Base-by-base conservation (phyloP, 2,113 vertebrate genomes). In the Paratilapia polleni region DNA sequence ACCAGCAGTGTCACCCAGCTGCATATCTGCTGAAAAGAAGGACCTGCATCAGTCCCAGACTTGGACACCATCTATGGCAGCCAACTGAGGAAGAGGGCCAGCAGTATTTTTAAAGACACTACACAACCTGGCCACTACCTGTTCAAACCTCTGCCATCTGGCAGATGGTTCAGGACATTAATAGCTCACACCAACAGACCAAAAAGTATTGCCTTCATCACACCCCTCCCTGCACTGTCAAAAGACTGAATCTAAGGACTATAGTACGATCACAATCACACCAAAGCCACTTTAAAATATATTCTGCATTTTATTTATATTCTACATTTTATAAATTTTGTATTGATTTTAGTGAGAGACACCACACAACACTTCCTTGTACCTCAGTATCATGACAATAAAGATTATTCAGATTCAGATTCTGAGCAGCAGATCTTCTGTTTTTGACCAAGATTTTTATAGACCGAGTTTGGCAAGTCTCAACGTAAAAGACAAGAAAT, bases 1-100 rank as follows among this genome's bases (percentile, higher is more conserved):
- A 54, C 68, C 68, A 54, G 52, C 26, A n/a, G 24, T 73, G 68
- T 26, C 68, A 52, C 47, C 68, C 47, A 73, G 68, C 68, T 70
- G 66, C 66, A 20, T 70, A 70, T 31, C 66, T 70, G 66, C 66
- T 73, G 68, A 47, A 73, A 73, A 19, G 68, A 73, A 17, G 52
- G 26, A 26, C 43, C 26, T 73, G 68, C 68, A 70, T 52, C 43
- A 49, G 20, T 52, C 43, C 43, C 66, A 73, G 47, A 73, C 26
- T 52, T 73, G 49, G 43, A 4, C 68, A 73, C 68, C 26, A 31
- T 73, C 26, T 31, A 34, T 34, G 68, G 17, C 68, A 73, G 68
- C 47, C 26, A 28, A 73, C 10, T 31, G 26, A 73, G 66, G 43
- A 70, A 1, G 43, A 52, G 17, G 6, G 66, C 66, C 66, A 70